These are phyloP conservation scores for Anoncus sp. DNA, from an alignment of 2,888 invertebrate genomes.

Conservation along the genomic window DNA sequence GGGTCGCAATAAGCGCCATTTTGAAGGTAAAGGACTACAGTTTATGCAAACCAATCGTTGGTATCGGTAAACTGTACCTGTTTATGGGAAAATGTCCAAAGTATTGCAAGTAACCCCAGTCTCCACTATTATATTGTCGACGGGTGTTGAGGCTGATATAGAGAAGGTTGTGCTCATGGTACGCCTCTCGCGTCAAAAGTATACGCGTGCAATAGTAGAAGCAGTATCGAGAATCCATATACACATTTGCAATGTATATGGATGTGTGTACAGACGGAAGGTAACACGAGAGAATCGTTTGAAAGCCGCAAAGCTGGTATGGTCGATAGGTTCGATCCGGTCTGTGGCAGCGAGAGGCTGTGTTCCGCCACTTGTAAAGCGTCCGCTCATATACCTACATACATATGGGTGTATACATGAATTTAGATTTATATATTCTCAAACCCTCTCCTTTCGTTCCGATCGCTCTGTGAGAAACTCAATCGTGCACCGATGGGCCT, in stretches of 20 bases:
- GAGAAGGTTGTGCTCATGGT: conserved; percentile 13
- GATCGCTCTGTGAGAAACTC: conserved; percentile 14
- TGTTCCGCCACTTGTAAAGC: conserved; percentile 61
- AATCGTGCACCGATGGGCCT: conserved; percentile 29
- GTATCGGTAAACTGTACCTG: no score
- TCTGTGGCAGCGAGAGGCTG: conserved; percentile 51
- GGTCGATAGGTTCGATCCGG: conserved; percentile 78
- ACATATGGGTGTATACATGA: background rate
- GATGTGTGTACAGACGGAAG: conserved; percentile 52
- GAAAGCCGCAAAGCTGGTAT: conserved; percentile 74
- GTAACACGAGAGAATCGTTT: conserved; percentile 63
- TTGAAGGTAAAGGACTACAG: no score
- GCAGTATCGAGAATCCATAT: background rate
- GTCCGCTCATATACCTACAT: conserved; percentile 31
- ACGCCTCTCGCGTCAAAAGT: conserved; percentile 33
- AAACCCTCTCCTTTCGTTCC: background rate
- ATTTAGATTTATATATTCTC: background rate
- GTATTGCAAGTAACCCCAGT: no score
- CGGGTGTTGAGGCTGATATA: conserved; percentile 23
- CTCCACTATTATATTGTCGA: conserved; percentile 10
- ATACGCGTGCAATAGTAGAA: conserved; percentile 15
- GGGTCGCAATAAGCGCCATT: no score
- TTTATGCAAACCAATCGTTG: no score
- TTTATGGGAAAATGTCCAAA: no score
- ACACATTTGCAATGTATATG: background rate